Conservation (phyloP, 2,797 vertebrate species). For the Rhinichthys osculus region DNA sequence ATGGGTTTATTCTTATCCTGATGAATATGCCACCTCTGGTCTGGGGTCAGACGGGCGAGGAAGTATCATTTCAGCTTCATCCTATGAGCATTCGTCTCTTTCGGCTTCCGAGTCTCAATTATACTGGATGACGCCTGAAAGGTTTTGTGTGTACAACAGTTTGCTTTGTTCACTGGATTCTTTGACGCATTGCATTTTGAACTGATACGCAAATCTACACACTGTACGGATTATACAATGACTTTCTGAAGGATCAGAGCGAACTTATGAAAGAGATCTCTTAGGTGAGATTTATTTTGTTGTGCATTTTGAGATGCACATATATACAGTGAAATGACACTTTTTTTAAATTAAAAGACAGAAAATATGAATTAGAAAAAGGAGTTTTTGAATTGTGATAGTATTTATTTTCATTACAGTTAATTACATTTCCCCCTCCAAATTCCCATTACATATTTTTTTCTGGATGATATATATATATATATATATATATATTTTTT, state of each 20-base stretch:
- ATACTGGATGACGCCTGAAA: background rate
- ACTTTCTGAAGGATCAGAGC: background rate
- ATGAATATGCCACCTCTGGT: slow-evolving; percentile 29
- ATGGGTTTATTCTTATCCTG: slow-evolving; percentile 38
- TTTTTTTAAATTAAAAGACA: background rate
- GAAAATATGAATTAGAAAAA: background rate
- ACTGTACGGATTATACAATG: background rate
- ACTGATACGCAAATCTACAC: background rate
- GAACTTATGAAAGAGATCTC: background rate
- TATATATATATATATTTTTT: background rate
- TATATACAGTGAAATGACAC: background rate
- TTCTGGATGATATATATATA: too few relatives aligned
- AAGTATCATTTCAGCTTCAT: slow-evolving; percentile 20
- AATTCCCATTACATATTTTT: background rate
- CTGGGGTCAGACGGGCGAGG: slow-evolving; percentile 9
- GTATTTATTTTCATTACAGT: background rate
- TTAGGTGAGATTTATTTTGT: background rate
- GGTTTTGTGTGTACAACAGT: background rate
- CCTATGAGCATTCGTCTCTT: slow-evolving; percentile 20
- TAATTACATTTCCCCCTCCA: background rate
- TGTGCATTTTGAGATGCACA: background rate
- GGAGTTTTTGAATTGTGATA: background rate
- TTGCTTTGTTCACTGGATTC: background rate
- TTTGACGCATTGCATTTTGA: background rate
- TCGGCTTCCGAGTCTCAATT: background rate